Percentiles rank a stretch among this genome's conserved stretches.
These are phyloP conservation scores for Ceraclea dissimilis DNA, from an alignment of 2,888 invertebrate genomes.

Conservation along the genomic window DNA sequence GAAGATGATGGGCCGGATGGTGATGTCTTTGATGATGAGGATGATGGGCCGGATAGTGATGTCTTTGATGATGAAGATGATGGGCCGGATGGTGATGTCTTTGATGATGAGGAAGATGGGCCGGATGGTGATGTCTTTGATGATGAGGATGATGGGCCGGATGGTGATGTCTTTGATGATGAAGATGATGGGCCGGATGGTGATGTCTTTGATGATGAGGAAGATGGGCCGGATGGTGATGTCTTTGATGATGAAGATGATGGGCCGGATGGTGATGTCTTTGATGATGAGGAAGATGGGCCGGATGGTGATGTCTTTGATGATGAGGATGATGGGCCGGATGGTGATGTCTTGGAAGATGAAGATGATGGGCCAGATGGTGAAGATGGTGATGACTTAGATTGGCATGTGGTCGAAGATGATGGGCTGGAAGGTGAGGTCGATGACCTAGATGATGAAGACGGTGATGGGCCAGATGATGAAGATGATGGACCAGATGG, in stretches of 20 bases:
- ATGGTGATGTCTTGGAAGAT: not conserved
- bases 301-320: constrained; percentile 30
- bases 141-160: too few species aligned
- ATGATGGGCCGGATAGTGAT: not conserved
- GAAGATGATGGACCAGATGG: too few species aligned
- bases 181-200: not conserved
- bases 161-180: too few species aligned
- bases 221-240: not conserved
- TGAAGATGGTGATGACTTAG: not conserved
- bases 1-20: not conserved
- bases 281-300: not conserved
- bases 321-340: constrained; percentile 27
- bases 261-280: not conserved
- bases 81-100: not conserved
- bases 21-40: not conserved
- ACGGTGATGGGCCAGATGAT: too few species aligned
- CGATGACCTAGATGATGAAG: too few species aligned
- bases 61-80: not conserved
- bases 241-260: not conserved
- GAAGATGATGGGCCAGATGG: not conserved
- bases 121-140: too few species aligned
- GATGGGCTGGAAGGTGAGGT: not conserved
- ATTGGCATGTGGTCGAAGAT: not conserved
- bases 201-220: not conserved
- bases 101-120: too few species aligned